A percentile compares a stretch with the other conserved stretches of the same genome.
These are phyloP conservation scores for Chitala chitala DNA, from an alignment of 2,113 vertebrate genomes.

Conservation along the genomic window DNA sequence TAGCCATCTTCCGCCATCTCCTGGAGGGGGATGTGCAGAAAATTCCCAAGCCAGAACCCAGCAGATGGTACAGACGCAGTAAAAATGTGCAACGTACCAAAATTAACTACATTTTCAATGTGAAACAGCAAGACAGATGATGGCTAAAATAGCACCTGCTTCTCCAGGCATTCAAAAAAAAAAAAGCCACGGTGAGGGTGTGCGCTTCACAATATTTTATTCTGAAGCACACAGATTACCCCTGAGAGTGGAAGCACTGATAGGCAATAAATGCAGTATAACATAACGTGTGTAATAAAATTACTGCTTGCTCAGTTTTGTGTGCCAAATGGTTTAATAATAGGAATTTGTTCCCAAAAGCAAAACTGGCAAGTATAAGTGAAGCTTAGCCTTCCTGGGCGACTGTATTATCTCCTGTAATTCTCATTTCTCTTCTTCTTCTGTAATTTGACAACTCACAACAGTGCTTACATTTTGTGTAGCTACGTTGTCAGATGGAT, in stretches of 20 bases:
- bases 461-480: not conserved
- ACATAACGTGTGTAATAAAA: slow-evolving; percentile 29
- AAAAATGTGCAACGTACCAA: slow-evolving; percentile 27
- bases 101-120: slow-evolving; percentile 31
- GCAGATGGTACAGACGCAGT: slow-evolving; percentile 38
- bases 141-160: slow-evolving; percentile 28
- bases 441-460: not conserved
- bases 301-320: slow-evolving; percentile 13
- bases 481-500: not conserved
- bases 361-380: slow-evolving; percentile 20
- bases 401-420: not conserved
- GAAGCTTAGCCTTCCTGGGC: slow-evolving; percentile 15
- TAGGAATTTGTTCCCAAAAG: slow-evolving; percentile 21
- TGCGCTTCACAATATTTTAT: slow-evolving; percentile 20
- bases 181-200: slow-evolving; percentile 25
- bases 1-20: slow-evolving; percentile 22
- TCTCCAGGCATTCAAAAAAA: slow-evolving; percentile 32
- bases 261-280: slow-evolving; percentile 25
- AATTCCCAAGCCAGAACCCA: slow-evolving; percentile 30
- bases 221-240: slow-evolving; percentile 8
- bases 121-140: slow-evolving; percentile 23
- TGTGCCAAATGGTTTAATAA: slow-evolving; percentile 25
- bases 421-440: not conserved
- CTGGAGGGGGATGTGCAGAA: slow-evolving; percentile 13
- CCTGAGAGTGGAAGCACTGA: slow-evolving; percentile 26